phyloP scores from a whole-genome alignment of 2,797 vertebrate genomes.

The Enteromius fasciolatus region DNA sequence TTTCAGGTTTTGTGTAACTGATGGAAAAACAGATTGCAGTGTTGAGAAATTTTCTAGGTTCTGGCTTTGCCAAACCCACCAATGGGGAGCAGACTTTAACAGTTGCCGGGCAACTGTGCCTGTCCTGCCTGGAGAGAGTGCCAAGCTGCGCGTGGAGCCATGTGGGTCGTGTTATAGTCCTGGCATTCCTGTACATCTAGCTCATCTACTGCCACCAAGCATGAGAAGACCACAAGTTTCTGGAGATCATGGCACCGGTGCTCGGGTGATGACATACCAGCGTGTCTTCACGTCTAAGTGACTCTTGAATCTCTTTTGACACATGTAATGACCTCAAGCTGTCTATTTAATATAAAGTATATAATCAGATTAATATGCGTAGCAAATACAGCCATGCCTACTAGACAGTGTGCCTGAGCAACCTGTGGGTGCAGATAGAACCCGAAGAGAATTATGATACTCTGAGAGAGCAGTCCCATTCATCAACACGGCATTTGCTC shows the following conservation, averaged over 20 bases:
- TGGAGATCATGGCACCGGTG: slow-evolving; percentile 25
- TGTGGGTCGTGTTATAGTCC: slow-evolving; percentile 41
- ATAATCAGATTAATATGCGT: slow-evolving; percentile 1
- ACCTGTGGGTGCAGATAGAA: not conserved
- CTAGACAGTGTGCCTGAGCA: not conserved
- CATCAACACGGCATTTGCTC: not conserved
- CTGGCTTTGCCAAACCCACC: slow-evolving; percentile 46
- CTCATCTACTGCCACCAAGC: slow-evolving; percentile 20
- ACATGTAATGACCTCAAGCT: not conserved
- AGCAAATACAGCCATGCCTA: not conserved
- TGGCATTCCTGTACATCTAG: slow-evolving; percentile 43
- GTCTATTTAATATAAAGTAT: not conserved
- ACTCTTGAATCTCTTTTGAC: slow-evolving; percentile 17
- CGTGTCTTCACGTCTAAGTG: not conserved
- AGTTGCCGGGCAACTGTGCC: slow-evolving; percentile 48
- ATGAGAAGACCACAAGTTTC: slow-evolving; percentile 19
- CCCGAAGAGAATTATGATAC: not conserved
- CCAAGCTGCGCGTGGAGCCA: slow-evolving; percentile 42
- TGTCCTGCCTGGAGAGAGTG: slow-evolving; percentile 32
- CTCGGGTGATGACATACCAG: not conserved
- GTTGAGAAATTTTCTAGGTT: slow-evolving; percentile 45
- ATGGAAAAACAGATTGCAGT: slow-evolving; percentile 48
- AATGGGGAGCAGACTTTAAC: slow-evolving; percentile 42
- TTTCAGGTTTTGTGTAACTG: slow-evolving; percentile 36
- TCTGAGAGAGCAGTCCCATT: slow-evolving; percentile 2